These are phyloP conservation scores for Lordiphosa mommai DNA, from an alignment of 1,140 invertebrate genomes.

Conservation along the genomic window DNA sequence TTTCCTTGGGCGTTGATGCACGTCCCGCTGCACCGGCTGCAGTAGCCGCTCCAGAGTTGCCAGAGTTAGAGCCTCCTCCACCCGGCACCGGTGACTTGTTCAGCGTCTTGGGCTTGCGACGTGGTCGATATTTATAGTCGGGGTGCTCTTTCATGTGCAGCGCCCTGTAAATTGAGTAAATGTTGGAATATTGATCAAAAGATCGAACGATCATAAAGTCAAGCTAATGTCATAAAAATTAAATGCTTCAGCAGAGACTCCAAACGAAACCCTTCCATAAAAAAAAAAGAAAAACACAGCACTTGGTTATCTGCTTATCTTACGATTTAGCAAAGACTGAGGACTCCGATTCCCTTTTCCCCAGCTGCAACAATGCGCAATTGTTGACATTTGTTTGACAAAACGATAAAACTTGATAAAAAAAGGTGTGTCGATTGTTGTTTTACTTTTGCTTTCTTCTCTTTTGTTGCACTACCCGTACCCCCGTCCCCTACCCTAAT, in stretches of 20 bases:
- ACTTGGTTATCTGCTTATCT: constrained; percentile 25
- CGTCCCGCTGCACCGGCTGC: constrained; percentile 14
- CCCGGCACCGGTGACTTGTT: constrained; percentile 78
- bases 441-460: constrained; percentile 58
- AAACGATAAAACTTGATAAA: constrained; percentile 64
- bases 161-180: constrained; percentile 84
- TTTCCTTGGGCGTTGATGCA: constrained; percentile 20
- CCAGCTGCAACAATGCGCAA: constrained; percentile 73
- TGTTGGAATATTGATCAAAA: constrained; percentile 60
- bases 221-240: constrained; percentile 6
- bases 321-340: constrained; percentile 47
- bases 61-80: constrained; percentile 12
- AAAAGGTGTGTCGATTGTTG: constrained; percentile 37
- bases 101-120: constrained; percentile 92
- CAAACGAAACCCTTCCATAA: constrained; percentile 45
- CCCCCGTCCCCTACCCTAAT: constrained; percentile 21
- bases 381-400: constrained; percentile 73
- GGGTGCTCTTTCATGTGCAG: constrained; percentile 98
- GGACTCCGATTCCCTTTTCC: constrained; percentile 18
- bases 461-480: constrained; percentile 13
- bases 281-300: background rate
- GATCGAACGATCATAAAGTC: constrained; percentile 57
- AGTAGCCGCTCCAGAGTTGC: background rate
- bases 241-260: too few species aligned
- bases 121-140: constrained; percentile 96